Conservation (phyloP, 2,888 invertebrate species). For the Brachypalpus laphriformis region DNA sequence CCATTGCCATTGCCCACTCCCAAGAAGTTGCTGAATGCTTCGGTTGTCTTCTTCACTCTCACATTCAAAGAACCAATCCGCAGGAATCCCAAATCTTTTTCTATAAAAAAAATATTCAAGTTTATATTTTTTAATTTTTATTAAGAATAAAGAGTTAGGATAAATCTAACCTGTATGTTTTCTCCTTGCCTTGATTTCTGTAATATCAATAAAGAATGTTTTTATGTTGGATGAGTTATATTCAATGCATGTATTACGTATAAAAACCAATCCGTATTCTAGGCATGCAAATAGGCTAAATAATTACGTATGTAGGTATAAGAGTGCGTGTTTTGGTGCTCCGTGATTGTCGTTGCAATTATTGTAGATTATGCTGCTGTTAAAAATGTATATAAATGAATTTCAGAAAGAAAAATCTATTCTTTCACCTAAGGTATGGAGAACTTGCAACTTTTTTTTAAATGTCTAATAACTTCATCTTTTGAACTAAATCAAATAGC, state of each 20-base stretch:
- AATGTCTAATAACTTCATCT: too few species aligned
- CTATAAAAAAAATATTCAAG: conserved; percentile 83
- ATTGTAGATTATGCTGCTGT: not conserved
- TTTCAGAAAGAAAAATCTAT: not conserved
- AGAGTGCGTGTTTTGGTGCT: not conserved
- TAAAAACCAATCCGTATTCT: conserved; percentile 32
- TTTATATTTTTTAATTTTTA: not conserved
- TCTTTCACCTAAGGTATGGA: too few species aligned
- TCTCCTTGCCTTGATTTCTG: conserved; percentile 90
- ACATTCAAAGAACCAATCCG: conserved; percentile 96
- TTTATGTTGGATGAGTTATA: conserved; percentile 47
- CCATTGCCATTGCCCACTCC: conserved; percentile 87
- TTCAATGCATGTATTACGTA: conserved; percentile 20
- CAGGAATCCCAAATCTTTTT: conserved; percentile 94
- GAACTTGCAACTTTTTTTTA: too few species aligned
- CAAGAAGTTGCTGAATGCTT: conserved; percentile 95
- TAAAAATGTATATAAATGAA: not conserved
- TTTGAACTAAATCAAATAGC: too few species aligned
- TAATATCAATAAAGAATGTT: conserved; percentile 76
- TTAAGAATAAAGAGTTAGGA: too few species aligned
- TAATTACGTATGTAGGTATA: not conserved
- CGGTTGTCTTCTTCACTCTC: conserved; percentile 95
- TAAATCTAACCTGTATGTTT: conserved; percentile 86
- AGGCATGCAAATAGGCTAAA: conserved; percentile 52
- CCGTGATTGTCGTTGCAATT: not conserved